Conservation (phyloP, 2,113 vertebrate genomes). For the Dendrocopos noguchii region DNA sequence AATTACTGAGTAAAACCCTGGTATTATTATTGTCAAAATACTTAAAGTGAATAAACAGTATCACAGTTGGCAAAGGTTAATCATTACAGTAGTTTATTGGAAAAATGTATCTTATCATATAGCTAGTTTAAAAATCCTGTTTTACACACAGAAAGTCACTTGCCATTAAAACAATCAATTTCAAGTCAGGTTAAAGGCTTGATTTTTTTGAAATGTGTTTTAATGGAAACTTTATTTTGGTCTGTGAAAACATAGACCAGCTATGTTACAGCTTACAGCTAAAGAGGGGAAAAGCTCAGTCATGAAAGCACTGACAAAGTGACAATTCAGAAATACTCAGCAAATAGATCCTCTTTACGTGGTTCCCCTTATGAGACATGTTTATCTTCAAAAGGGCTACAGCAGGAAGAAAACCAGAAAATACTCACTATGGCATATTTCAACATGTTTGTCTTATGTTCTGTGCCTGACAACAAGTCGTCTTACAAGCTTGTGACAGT, state of each 20-base stretch:
- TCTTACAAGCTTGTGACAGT: neutral
- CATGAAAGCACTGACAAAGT: neutral
- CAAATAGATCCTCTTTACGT: neutral
- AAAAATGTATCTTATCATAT: neutral
- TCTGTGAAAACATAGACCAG: neutral
- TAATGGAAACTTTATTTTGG: neutral
- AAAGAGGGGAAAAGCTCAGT: neutral
- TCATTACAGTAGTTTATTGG: neutral
- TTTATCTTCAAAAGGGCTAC: neutral
- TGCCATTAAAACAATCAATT: neutral
- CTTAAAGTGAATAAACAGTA: constrained; percentile 6
- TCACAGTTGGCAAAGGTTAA: neutral
- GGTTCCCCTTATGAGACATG: neutral
- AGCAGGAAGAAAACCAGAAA: neutral
- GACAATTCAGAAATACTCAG: neutral
- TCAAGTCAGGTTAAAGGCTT: neutral
- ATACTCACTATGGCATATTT: neutral
- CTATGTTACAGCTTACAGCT: neutral
- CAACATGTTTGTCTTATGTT: neutral
- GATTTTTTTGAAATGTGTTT: neutral
- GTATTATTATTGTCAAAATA: neutral
- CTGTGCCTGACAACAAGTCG: neutral
- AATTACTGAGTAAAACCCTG: neutral
- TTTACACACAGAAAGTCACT: neutral
- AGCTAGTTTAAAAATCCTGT: neutral